Percentiles rank a stretch among this genome's conserved stretches.
These are phyloP conservation scores for Setophaga coronata DNA, from an alignment of 2,113 vertebrate genomes.

Conservation along the genomic window DNA sequence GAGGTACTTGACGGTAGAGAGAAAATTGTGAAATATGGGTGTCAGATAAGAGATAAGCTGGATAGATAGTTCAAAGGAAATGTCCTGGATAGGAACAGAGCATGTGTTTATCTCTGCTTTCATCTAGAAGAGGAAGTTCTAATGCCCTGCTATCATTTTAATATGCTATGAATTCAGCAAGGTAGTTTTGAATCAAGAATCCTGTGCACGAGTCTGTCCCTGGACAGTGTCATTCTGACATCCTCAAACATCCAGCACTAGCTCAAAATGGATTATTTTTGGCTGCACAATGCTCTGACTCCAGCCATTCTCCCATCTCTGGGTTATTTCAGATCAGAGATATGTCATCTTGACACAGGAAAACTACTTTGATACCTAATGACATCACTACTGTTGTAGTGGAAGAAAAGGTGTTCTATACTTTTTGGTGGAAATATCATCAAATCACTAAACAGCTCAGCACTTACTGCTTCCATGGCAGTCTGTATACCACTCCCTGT, in stretches of 20 bases:
- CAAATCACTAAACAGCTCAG: neutral
- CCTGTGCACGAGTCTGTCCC: neutral
- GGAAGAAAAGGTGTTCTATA: neutral
- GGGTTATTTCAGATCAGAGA: neutral
- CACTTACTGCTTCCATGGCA: neutral
- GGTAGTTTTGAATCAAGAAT: neutral
- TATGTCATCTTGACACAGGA: neutral
- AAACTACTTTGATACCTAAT: neutral
- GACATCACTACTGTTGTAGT: neutral
- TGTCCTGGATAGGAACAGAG: neutral
- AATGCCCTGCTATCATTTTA: neutral
- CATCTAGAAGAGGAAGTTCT: neutral
- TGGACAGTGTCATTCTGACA: neutral
- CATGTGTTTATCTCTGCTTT: neutral
- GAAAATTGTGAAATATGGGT: neutral
- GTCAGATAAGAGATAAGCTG: neutral
- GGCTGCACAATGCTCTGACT: neutral
- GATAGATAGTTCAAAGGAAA: neutral
- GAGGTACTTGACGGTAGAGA: accelerated
- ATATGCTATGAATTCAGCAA: neutral
- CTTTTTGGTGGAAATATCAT: neutral
- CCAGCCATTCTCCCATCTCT: neutral
- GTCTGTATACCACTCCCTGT: neutral
- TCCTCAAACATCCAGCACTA: neutral
- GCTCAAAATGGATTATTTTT: neutral